phyloP scores from a whole-genome alignment of 2,113 vertebrate species.

The Crotalus helleri region DNA sequence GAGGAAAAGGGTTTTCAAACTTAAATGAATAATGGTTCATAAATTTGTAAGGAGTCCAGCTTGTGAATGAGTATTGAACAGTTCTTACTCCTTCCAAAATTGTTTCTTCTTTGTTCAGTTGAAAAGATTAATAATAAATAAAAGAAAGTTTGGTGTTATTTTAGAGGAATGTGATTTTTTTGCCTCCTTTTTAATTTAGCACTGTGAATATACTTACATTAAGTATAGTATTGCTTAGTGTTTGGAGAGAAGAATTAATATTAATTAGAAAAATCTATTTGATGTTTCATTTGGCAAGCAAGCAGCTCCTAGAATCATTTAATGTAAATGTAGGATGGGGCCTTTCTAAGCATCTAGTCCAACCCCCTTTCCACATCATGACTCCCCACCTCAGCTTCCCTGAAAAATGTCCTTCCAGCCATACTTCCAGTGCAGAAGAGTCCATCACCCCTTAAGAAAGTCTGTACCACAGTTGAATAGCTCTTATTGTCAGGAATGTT shows the following conservation, averaged over 20 bases:
- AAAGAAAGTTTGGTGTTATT: not conserved
- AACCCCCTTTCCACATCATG: not conserved
- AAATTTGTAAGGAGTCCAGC: constrained; percentile 27
- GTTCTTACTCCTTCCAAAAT: constrained; percentile 36
- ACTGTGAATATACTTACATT: not conserved
- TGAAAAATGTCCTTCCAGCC: not conserved
- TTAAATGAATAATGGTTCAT: constrained; percentile 15
- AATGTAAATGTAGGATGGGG: not conserved
- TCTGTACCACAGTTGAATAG: not conserved
- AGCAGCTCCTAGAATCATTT: not conserved
- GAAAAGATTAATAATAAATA: constrained; percentile 26
- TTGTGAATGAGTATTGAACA: not conserved
- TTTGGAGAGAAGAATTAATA: not conserved
- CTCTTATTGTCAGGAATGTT: not conserved
- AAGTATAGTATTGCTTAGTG: not conserved
- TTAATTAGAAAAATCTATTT: not conserved
- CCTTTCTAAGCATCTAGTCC: not conserved
- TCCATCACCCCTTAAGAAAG: not conserved
- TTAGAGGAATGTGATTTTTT: not conserved
- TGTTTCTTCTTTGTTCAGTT: constrained; percentile 7
- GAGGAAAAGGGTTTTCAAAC: constrained; percentile 39
- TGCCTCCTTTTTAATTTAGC: not conserved
- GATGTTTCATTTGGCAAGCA: not conserved
- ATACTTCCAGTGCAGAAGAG: not conserved
- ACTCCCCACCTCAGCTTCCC: not conserved